A percentile compares a stretch with the other conserved stretches of the same genome.
Evolutionary conservation across 2,888 invertebrate genomes (phyloP).

Genomic region (Macrosiphum euphorbiae): DNA sequence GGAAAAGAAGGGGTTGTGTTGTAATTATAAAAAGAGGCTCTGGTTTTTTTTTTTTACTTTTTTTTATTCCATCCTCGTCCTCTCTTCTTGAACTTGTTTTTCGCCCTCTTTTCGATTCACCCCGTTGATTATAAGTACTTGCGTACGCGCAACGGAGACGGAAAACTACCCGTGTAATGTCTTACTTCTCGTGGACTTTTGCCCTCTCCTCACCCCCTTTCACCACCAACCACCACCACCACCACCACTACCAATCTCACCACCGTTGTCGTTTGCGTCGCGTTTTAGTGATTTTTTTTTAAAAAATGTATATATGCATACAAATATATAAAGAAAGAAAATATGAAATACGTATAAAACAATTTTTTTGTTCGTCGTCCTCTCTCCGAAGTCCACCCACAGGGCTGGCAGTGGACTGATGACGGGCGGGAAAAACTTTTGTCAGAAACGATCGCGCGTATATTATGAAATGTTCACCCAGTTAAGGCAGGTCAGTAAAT

Average conservation of each 20-base stretch:
- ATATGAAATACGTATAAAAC: conserved; percentile 44
- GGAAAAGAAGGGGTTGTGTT: conserved; percentile 65
- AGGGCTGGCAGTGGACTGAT: not conserved
- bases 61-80: conserved; percentile 41
- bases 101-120: conserved; percentile 64
- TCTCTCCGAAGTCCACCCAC: not conserved
- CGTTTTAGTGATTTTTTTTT: conserved; percentile 60
- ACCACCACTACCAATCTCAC: not conserved
- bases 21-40: conserved; percentile 65
- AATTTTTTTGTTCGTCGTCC: conserved; percentile 42
- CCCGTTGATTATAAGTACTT: conserved; percentile 64
- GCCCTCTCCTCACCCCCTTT: conserved; percentile 16
- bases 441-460: conserved; percentile 1
- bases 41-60: conserved; percentile 32
- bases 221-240: not conserved
- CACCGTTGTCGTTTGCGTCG: not conserved
- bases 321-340: conserved; percentile 52
- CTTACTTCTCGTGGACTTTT: conserved; percentile 62
- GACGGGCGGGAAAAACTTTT: conserved; percentile 43
- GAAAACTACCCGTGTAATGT: conserved; percentile 62
- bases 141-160: conserved; percentile 48
- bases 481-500: conserved; percentile 54
- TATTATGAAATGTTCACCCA: not conserved
- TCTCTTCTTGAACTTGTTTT: conserved; percentile 62
- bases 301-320: not conserved